Evolutionary conservation across 2,888 invertebrate species (phyloP).

Genomic region (Melanostoma mellinum): DNA sequence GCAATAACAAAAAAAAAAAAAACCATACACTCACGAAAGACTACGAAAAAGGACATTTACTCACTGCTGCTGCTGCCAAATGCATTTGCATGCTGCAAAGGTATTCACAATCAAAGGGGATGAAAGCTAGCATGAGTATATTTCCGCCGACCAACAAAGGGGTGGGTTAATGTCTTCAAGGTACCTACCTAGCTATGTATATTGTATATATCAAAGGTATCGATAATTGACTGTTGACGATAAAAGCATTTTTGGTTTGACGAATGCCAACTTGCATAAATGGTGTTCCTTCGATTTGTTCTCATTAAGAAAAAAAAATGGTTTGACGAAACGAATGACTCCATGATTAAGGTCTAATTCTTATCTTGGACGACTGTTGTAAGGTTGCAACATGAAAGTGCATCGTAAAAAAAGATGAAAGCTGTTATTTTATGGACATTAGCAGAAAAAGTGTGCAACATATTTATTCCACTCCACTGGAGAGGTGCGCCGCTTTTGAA

Average conservation of each 20-base stretch:
- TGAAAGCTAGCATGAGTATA: slow-evolving; percentile 8
- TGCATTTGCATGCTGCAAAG: slow-evolving; percentile 42
- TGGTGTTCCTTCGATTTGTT: slow-evolving; percentile 22
- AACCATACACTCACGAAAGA: slow-evolving; percentile 29
- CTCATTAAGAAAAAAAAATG: slow-evolving; percentile 26
- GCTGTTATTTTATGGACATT: slow-evolving; percentile 28
- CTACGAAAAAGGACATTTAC: slow-evolving; percentile 57
- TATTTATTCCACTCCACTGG: slow-evolving; percentile 63
- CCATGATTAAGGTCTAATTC: slow-evolving; percentile 45
- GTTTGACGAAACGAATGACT: background rate
- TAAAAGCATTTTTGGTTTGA: slow-evolving; percentile 46
- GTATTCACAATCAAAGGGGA: slow-evolving; percentile 17
- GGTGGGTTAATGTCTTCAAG: slow-evolving; percentile 35
- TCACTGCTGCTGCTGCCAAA: slow-evolving; percentile 24
- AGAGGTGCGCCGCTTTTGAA: slow-evolving; percentile 49
- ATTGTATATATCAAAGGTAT: slow-evolving; percentile 25
- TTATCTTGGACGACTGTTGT: background rate
- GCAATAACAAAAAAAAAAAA: slow-evolving; percentile 30
- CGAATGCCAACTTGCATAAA: slow-evolving; percentile 57
- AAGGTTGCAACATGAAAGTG: slow-evolving; percentile 49
- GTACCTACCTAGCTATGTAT: background rate
- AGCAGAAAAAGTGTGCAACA: slow-evolving; percentile 66
- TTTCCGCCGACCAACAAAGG: background rate
- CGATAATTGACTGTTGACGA: slow-evolving; percentile 61
- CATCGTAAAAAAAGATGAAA: slow-evolving; percentile 50